phyloP scores from a whole-genome alignment of 2,113 vertebrate species.

The Rhadina sibilatrix region DNA sequence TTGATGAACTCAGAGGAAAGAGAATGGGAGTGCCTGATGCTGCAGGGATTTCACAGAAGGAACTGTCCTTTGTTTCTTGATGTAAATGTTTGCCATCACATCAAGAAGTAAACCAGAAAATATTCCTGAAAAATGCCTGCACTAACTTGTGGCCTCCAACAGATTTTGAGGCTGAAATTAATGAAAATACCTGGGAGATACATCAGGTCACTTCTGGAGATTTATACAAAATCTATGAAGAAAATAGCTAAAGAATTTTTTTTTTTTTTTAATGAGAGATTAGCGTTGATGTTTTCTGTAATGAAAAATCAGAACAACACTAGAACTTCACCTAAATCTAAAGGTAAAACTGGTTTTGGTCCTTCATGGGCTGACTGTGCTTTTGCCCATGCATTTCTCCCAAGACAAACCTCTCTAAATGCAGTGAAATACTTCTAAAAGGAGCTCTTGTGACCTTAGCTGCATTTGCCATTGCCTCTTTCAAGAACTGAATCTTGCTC shows the following conservation, averaged over 20 bases:
- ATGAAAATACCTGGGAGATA: background rate
- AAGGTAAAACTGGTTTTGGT: background rate
- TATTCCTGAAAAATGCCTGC: background rate
- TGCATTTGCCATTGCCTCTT: slow-evolving; percentile 77
- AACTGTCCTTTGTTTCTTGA: background rate
- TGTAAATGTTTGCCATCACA: background rate
- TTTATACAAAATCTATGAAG: background rate
- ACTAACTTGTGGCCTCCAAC: background rate
- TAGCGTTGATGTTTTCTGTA: background rate
- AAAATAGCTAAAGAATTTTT: background rate
- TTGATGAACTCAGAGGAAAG: background rate
- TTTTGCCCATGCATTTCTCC: background rate
- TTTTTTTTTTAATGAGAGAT: background rate
- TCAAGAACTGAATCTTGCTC: slow-evolving; percentile 81
- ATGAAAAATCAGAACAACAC: background rate
- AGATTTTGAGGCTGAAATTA: background rate
- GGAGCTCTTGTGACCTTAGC: slow-evolving; percentile 67
- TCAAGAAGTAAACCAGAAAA: background rate
- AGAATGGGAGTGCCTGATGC: background rate
- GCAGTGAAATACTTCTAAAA: background rate
- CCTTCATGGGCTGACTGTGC: background rate
- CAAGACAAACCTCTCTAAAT: background rate
- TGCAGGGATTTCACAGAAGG: background rate
- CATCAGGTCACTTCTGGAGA: background rate
- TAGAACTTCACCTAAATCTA: background rate